Conservation (phyloP, 1,140 invertebrate species). For the Drosophila nannoptera region DNA sequence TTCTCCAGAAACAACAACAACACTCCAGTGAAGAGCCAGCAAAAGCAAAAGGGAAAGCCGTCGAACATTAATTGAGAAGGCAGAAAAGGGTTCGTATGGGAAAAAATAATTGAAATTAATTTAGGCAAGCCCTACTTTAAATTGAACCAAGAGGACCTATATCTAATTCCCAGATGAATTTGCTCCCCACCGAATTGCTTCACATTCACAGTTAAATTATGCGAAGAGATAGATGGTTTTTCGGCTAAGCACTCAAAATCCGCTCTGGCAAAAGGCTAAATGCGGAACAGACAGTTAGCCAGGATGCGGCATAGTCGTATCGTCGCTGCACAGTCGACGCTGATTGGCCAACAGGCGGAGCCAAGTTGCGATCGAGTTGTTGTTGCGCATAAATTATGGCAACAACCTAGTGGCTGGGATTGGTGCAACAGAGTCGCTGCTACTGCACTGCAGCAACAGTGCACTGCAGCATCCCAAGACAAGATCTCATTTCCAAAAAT, state of each 20-base stretch:
- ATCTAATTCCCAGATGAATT: too few species aligned
- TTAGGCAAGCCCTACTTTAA: background rate
- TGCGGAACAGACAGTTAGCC: slow-evolving; percentile 33
- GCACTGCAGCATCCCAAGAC: slow-evolving; percentile 35
- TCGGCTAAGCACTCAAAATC: background rate
- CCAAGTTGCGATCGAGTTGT: slow-evolving; percentile 64
- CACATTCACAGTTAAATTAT: too few species aligned
- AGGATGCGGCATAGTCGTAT: slow-evolving; percentile 8
- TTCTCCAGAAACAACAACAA: slow-evolving; percentile 35
- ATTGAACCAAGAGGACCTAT: too few species aligned
- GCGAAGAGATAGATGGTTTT: too few species aligned
- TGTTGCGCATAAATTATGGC: slow-evolving; percentile 77
- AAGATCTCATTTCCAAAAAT: slow-evolving; percentile 35
- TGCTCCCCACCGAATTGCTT: too few species aligned
- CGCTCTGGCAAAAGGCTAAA: slow-evolving; percentile 2
- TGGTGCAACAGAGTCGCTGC: slow-evolving; percentile 52
- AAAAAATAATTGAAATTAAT: too few species aligned
- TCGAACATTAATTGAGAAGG: too few species aligned
- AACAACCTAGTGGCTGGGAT: slow-evolving; percentile 72
- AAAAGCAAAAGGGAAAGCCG: slow-evolving; percentile 9
- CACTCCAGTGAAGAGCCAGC: slow-evolving; percentile 9
- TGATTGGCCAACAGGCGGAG: slow-evolving; percentile 74
- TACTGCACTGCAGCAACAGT: slow-evolving; percentile 20
- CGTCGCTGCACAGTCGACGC: slow-evolving; percentile 23
- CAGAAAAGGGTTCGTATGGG: too few species aligned